Conservation (phyloP, 64 coral and sea anemone species). For the Montipora sp. region DNA sequence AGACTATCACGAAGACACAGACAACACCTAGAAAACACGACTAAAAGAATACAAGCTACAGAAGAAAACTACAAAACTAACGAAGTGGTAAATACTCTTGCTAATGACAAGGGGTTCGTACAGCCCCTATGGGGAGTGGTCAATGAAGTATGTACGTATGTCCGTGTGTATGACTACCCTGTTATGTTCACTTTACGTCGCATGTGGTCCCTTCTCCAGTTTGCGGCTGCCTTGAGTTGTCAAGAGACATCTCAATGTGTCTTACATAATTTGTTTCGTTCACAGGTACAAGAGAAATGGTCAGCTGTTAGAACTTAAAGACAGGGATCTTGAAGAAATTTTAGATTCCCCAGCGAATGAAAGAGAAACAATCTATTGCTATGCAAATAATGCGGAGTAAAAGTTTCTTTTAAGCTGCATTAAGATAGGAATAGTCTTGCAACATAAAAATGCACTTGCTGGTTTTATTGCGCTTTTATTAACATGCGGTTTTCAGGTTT, state of each 20-base stretch:
- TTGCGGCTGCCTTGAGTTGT: background rate
- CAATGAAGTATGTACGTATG: too few relatives aligned
- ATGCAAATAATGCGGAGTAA: constrained; percentile 44
- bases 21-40: too few relatives aligned
- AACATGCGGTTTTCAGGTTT: too few relatives aligned
- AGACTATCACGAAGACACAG: too few relatives aligned
- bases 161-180: too few relatives aligned
- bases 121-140: too few relatives aligned
- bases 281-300: constrained; percentile 58
- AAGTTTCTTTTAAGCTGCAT: background rate
- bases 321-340: constrained; percentile 55
- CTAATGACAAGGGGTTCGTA: too few relatives aligned
- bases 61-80: too few relatives aligned
- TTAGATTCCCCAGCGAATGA: constrained; percentile 10
- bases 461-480: background rate
- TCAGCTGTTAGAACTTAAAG: constrained; percentile 32
- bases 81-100: too few relatives aligned
- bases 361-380: constrained; percentile 56
- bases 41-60: too few relatives aligned
- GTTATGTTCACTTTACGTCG: too few relatives aligned
- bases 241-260: background rate
- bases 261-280: background rate
- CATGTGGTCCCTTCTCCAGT: background rate
- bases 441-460: background rate
- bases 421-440: background rate